Base-by-base conservation (phyloP, 2,113 vertebrate genomes). In the Butorides virescens region DNA sequence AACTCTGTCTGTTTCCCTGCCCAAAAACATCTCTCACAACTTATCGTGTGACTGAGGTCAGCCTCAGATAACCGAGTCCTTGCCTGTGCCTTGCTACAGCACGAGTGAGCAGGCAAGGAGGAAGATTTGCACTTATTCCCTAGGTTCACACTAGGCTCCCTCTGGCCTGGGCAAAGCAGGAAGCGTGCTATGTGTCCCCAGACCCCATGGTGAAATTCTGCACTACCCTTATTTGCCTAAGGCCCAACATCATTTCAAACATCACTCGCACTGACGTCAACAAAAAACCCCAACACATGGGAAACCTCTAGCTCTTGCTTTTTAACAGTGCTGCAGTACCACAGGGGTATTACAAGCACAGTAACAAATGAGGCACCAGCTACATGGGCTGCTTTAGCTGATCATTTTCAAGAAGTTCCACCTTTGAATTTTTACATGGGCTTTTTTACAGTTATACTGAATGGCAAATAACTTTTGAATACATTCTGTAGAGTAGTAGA, bases 31-130 rank as follows among this genome's bases (percentile, higher is more conserved):
- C 36, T 94, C 67, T 73, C 27, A 56, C 71, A 90, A 75, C 78
- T 85, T 88, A 80, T 80, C 82, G 76, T 96, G 74, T 90, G 88
- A 72, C 59, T 77, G 74, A 95, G 71, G 46, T 83, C 92, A 92
- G 58, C 32, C 29, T 88, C 59, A 86, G 61, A 70, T 66, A 88
- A 62, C 66, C 37, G 53, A 80, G 53, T 34, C 53, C 67, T 80
- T 88, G 66, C 76, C 32, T 86, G 37, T 74, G 63, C 17, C 39
- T 59, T 0, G 0, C 20, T 55, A 7, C 1, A 5, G 20, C 1
- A 2, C 9, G 39, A 86, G 42, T 52, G 42, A 76, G 22, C 47
- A 27, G 29, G 17, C 65, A 59, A 50, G 17, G 42, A 74, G 14
- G 47, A 91, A 68, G 13, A 37, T 78, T 82, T 93, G 22, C 37